phyloP scores from a whole-genome alignment of 2,113 vertebrate species.

The Phylloscopus whistleri region DNA sequence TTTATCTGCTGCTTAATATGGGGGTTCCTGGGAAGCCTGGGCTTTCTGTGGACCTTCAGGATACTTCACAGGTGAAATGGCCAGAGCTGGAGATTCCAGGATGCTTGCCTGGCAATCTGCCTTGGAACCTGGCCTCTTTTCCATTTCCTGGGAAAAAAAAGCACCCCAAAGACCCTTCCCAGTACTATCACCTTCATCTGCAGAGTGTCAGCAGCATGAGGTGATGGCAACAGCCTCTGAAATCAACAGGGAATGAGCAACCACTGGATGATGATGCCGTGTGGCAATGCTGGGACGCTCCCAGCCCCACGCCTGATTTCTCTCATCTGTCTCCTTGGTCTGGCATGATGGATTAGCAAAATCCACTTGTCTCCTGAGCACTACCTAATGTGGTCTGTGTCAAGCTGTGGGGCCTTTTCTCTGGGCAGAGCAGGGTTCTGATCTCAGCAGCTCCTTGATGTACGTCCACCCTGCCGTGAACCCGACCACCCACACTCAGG shows the following conservation, averaged over 20 bases:
- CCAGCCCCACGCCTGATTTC: not conserved
- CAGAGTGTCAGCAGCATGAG: not conserved
- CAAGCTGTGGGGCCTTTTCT: not conserved
- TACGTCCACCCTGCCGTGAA: fast-evolving
- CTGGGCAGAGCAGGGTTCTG: not conserved
- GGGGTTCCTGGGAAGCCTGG: not conserved
- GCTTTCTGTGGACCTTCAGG: not conserved
- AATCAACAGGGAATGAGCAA: not conserved
- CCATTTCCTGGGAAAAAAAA: not conserved
- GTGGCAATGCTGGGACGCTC: not conserved
- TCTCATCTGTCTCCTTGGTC: not conserved
- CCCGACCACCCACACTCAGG: not conserved
- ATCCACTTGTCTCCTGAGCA: not conserved
- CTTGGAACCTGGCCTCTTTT: not conserved
- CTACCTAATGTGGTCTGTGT: not conserved
- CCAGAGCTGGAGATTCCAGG: not conserved
- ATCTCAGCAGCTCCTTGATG: not conserved
- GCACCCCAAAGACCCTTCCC: not conserved
- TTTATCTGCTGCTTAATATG: not conserved
- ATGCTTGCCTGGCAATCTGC: not conserved
- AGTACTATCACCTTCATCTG: not conserved
- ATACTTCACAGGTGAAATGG: not conserved
- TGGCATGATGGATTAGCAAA: not conserved
- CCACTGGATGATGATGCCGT: fast-evolving
- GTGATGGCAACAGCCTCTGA: not conserved